phyloP scores from a whole-genome alignment of 2,113 vertebrate species.

The Triplophysa tibetana region DNA sequence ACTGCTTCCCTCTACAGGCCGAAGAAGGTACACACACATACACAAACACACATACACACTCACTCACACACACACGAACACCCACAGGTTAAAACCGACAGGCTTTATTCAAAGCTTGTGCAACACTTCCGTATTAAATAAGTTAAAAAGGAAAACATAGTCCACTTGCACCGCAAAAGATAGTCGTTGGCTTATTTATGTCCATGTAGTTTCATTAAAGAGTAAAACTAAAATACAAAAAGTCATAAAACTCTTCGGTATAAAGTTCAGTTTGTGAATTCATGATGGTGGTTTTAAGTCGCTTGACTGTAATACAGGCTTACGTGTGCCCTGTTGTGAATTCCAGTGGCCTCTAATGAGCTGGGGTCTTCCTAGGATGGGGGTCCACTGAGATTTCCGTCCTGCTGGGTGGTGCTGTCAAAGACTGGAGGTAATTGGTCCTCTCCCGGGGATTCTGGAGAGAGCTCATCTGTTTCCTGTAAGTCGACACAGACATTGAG shows the following conservation, averaged over 20 bases:
- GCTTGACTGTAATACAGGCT: neutral
- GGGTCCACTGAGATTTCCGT: neutral
- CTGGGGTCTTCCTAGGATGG: conserved; percentile 11
- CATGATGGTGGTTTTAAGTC: neutral
- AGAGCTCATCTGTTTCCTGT: conserved; percentile 50
- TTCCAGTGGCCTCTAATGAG: neutral
- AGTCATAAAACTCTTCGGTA: neutral
- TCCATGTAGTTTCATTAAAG: neutral
- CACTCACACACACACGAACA: neutral
- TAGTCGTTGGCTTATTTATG: neutral
- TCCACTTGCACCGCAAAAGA: neutral
- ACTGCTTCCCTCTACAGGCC: conserved; percentile 13
- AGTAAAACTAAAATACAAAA: neutral
- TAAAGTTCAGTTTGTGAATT: neutral
- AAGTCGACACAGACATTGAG: conserved; percentile 22
- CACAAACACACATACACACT: neutral
- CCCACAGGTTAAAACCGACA: neutral
- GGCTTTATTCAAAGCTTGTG: conserved; percentile 28
- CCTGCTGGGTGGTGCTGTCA: neutral
- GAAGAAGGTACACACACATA: neutral
- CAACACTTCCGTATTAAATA: conserved; percentile 16
- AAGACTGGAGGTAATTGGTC: neutral
- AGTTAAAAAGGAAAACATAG: conserved; percentile 25
- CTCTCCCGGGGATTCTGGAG: conserved; percentile 10
- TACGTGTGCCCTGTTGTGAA: neutral